Evolutionary conservation across 1,140 invertebrate species (phyloP), one percentile per base, ranked within the genome.

Genomic region (Calephelis virginiensis): DNA sequence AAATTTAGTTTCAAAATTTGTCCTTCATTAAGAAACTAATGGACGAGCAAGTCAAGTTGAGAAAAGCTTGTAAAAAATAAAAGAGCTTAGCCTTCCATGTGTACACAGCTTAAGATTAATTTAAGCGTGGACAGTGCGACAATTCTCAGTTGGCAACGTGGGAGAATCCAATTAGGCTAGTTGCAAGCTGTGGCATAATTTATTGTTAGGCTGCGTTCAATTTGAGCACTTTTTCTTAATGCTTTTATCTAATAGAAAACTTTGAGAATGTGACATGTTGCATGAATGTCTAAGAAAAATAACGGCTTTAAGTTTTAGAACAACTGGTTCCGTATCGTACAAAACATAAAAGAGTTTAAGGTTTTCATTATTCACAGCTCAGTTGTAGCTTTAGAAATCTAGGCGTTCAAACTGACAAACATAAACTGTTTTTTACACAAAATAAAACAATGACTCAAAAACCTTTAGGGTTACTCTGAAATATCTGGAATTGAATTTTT

Each of bases 151-250:
- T 59, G 53, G 53, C 53, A 59, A 37, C 53, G 53, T 12, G 53
- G 53, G 5, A 59, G 53, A 59, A 59, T 59, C 53, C 53, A 59
- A 59, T 59, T 59, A 59, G 53, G 53, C 53, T 59, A 59, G 28
- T 59, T 59, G 53, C 53, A 59, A 59, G 53, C 53, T 59, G 53
- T 59, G 53, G 53, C 53, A 37, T 59, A 59, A 59, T 59, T 37
- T 59, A 59, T 59, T 28, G 53, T 59, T 59, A 59, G 53, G 12
- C 53, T 37, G 11, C 12, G 53, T 56, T 17, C 53, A 53, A 10
- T 17, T 37, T 37, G 53, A 56, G 28, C 53, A 56, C 53, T 56
- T 56, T 56, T 56, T 56, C 53, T 56, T 56, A 56, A 56, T 28
- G 53, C 17, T 56, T 7, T 28, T 56, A 7, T 37, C 53, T 56